Conservation (phyloP, 2,113 vertebrate genomes). For the Talpa occidentalis region DNA sequence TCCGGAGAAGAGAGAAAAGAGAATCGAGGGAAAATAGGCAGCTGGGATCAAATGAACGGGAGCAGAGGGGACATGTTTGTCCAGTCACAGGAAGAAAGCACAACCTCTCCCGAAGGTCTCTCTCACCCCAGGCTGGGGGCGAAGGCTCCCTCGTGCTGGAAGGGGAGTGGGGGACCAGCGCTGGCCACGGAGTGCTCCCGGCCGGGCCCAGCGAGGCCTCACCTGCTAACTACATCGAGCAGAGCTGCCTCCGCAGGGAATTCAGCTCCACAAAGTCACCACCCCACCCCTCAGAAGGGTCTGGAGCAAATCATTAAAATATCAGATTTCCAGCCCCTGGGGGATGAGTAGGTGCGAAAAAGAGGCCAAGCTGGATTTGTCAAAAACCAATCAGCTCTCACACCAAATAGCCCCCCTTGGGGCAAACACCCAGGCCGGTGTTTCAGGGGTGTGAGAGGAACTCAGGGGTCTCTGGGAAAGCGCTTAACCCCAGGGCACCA, state of each 20-base stretch:
- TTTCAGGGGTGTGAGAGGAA: conserved; percentile 21
- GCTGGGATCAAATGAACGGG: background rate
- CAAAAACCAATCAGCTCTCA: conserved; percentile 74
- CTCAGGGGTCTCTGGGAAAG: conserved; percentile 65
- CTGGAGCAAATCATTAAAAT: conserved; percentile 74
- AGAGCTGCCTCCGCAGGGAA: background rate
- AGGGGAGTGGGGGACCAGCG: background rate
- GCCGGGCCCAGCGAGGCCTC: background rate
- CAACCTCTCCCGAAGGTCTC: background rate
- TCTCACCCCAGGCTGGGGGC: too few species aligned
- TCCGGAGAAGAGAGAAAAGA: background rate
- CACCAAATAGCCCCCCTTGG: conserved; percentile 27
- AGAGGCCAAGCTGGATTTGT: conserved; percentile 74
- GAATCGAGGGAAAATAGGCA: background rate
- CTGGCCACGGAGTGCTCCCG: background rate
- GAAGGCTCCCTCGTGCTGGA: background rate
- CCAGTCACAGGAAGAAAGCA: background rate
- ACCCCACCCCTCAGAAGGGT: background rate
- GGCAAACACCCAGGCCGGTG: background rate
- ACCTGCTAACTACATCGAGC: conserved; percentile 73
- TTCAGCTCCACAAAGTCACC: background rate
- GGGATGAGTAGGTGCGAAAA: conserved; percentile 77
- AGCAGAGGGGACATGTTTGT: background rate
- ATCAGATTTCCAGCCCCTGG: conserved; percentile 67
- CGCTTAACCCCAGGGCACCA: conserved; percentile 63